Evolutionary conservation across 2,113 vertebrate species (phyloP).

Genomic region (Galbula dea): DNA sequence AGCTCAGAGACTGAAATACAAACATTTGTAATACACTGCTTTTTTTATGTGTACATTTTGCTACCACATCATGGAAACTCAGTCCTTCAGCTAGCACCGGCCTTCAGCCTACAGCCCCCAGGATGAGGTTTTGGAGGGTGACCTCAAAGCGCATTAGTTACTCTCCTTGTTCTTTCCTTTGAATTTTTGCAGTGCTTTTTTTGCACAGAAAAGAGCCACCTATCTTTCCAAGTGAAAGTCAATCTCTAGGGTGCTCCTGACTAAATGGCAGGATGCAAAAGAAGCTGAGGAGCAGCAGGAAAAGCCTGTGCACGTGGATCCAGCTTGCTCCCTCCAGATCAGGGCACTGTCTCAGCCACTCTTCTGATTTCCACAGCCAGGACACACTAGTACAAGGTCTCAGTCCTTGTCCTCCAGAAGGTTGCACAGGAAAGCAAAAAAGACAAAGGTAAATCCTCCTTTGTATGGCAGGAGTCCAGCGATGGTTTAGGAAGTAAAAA

Average conservation of each 20-base stretch:
- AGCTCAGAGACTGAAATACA: background rate
- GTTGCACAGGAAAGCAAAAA: background rate
- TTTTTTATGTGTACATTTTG: background rate
- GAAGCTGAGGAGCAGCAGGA: background rate
- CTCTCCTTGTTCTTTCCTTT: background rate
- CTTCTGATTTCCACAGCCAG: background rate
- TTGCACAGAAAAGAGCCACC: background rate
- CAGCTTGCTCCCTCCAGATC: background rate
- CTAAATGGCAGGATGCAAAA: background rate
- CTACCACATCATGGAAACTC: background rate
- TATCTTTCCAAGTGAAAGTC: background rate
- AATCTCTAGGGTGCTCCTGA: background rate
- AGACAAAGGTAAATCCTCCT: background rate
- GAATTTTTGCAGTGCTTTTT: background rate
- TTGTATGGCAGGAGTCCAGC: background rate
- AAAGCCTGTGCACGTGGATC: fast-evolving
- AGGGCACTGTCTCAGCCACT: background rate
- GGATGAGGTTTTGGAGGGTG: background rate
- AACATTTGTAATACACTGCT: background rate
- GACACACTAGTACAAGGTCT: background rate
- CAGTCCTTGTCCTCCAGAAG: background rate
- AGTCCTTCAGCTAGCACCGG: background rate
- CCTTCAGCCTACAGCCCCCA: background rate
- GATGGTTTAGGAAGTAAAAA: background rate
- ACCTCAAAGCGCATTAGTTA: background rate